phyloP scores from a whole-genome alignment of 2,797 vertebrate species.

The Ispidina picta region DNA sequence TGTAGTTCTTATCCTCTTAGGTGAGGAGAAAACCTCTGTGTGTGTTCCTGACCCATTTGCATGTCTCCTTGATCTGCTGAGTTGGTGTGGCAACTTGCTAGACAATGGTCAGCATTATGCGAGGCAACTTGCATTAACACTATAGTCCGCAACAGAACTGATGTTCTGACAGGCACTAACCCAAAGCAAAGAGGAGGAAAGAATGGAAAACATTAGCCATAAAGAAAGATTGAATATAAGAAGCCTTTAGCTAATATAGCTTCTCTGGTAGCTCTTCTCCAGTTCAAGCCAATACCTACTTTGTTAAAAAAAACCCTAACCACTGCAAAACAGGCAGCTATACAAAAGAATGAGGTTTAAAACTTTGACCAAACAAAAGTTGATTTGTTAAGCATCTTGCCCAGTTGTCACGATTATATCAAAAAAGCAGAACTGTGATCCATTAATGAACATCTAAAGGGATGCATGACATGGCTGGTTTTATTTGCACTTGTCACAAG shows the following conservation, averaged over 20 bases:
- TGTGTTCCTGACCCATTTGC: slow-evolving; percentile 13
- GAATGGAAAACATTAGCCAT: neutral
- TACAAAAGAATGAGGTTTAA: neutral
- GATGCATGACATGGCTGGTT: neutral
- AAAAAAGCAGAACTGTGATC: neutral
- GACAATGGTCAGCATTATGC: slow-evolving; percentile 2
- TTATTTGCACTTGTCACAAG: neutral
- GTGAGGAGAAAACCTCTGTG: slow-evolving; percentile 22
- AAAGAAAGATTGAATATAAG: neutral
- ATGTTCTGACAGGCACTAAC: slow-evolving; percentile 3
- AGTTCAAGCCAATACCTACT: neutral
- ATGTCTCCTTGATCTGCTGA: slow-evolving; percentile 26
- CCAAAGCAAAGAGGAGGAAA: neutral
- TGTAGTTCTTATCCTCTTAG: neutral
- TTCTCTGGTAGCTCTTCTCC: neutral
- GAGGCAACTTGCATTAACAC: neutral
- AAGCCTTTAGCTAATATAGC: neutral
- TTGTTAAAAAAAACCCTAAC: neutral
- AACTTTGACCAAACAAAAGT: neutral
- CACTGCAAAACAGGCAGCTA: neutral
- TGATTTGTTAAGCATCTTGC: neutral
- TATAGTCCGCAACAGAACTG: neutral
- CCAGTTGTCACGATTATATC: neutral
- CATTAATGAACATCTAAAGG: neutral
- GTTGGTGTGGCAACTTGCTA: slow-evolving; percentile 7